Percentiles rank a stretch among this genome's conserved stretches.
Conservation (phyloP, 1,140 invertebrate genomes). For the Drepana arcuata region DNA sequence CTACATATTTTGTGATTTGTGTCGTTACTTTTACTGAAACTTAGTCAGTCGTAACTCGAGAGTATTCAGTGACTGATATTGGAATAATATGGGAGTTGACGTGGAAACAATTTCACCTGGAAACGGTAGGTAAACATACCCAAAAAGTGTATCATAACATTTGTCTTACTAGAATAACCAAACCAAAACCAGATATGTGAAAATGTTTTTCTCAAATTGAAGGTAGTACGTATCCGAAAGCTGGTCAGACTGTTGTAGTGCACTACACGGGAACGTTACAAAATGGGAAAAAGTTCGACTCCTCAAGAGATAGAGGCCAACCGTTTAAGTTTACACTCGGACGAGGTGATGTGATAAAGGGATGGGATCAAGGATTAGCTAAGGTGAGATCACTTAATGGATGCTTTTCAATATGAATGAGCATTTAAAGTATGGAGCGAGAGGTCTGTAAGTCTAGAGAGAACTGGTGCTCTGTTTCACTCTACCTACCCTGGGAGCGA, state of each 20-base stretch:
- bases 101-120: constrained; percentile 81
- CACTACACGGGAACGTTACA: constrained; percentile 93
- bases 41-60: too few species aligned
- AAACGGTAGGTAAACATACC: constrained; percentile 76
- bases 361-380: constrained; percentile 96
- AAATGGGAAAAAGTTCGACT: constrained; percentile 93
- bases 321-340: constrained; percentile 96
- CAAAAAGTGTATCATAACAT: constrained; percentile 1
- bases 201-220: too few species aligned
- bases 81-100: constrained; percentile 90
- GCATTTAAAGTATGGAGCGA: too few species aligned
- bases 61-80: too few species aligned
- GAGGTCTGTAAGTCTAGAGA: too few species aligned
- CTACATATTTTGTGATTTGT: too few species aligned
- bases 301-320: constrained; percentile 90
- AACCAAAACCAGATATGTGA: too few species aligned
- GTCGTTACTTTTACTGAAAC: too few species aligned
- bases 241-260: constrained; percentile 93
- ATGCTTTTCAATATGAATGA: too few species aligned
- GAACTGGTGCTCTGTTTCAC: too few species aligned
- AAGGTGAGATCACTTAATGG: constrained; percentile 75
- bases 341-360: constrained; percentile 94
- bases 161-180: too few species aligned
- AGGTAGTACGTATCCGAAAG: constrained; percentile 93
- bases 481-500: too few species aligned